These are phyloP conservation scores for Limosa lapponica DNA, from an alignment of 2,797 vertebrate species.

Conservation along the genomic window DNA sequence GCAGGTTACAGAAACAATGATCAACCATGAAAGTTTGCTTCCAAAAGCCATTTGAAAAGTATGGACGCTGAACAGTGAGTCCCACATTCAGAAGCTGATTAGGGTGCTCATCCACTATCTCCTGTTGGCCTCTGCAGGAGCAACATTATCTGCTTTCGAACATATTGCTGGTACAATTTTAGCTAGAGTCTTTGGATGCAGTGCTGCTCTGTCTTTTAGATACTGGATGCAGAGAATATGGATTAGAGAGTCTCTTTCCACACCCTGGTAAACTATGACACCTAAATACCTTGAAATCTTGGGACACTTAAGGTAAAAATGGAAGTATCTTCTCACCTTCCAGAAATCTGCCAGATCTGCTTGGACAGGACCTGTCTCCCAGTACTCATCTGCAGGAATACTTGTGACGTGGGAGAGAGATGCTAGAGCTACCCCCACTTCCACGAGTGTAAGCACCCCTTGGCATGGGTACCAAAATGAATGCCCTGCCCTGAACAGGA, in stretches of 20 bases:
- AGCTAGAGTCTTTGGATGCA: not conserved
- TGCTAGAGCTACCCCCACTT: not conserved
- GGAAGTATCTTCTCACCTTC: not conserved
- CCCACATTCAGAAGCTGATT: not conserved
- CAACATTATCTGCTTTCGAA: not conserved
- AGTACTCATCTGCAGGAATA: not conserved
- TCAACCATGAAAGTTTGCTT: not conserved
- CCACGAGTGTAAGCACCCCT: not conserved
- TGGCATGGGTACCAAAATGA: not conserved
- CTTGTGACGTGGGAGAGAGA: not conserved
- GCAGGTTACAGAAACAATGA: not conserved
- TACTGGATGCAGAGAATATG: not conserved
- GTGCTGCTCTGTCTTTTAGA: not conserved
- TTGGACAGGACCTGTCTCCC: not conserved
- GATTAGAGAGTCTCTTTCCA: not conserved
- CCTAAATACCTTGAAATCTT: not conserved
- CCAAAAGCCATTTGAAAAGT: not conserved
- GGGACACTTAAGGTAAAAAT: not conserved
- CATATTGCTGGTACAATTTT: not conserved
- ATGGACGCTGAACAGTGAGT: not conserved
- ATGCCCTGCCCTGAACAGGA: not conserved
- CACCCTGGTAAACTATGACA: not conserved
- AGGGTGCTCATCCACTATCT: not conserved
- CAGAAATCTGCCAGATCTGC: not conserved
- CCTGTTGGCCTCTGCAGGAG: not conserved